Evolutionary conservation across 1,140 invertebrate species (phyloP).

Genomic region (Limonius californicus): DNA sequence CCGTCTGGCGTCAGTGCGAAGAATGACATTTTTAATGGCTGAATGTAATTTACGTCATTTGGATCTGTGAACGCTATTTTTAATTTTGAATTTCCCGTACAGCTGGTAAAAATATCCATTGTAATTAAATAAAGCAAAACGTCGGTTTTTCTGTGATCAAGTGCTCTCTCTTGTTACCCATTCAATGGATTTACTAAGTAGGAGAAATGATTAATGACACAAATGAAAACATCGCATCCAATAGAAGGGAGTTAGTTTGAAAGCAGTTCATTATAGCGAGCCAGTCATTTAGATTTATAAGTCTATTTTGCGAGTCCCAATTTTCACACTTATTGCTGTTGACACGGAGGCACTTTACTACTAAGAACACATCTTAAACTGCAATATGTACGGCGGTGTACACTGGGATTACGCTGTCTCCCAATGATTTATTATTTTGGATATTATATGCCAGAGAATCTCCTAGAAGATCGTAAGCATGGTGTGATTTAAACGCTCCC

Average conservation of each 20-base stretch:
- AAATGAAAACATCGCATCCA: neutral
- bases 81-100: too few relatives aligned
- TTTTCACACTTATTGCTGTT: conserved; percentile 12
- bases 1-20: too few relatives aligned
- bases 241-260: neutral
- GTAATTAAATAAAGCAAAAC: too few relatives aligned
- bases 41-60: too few relatives aligned
- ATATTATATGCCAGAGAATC: neutral
- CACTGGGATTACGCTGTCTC: neutral
- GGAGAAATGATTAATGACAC: conserved; percentile 5
- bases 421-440: conserved; percentile 2
- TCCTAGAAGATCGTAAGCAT: neutral
- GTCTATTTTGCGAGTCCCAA: neutral
- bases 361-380: conserved; percentile 2
- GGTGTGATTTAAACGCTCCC: neutral
- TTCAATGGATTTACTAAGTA: neutral
- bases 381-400: neutral
- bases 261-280: conserved; percentile 4
- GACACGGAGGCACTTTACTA: neutral
- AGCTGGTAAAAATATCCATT: too few relatives aligned
- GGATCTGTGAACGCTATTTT: too few relatives aligned
- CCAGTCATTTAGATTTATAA: conserved; percentile 11
- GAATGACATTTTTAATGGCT: too few relatives aligned
- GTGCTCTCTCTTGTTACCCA: neutral
- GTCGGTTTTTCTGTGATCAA: neutral